Base-by-base conservation (phyloP, 2,113 vertebrate genomes). In the Hippopotamus amphibius region DNA sequence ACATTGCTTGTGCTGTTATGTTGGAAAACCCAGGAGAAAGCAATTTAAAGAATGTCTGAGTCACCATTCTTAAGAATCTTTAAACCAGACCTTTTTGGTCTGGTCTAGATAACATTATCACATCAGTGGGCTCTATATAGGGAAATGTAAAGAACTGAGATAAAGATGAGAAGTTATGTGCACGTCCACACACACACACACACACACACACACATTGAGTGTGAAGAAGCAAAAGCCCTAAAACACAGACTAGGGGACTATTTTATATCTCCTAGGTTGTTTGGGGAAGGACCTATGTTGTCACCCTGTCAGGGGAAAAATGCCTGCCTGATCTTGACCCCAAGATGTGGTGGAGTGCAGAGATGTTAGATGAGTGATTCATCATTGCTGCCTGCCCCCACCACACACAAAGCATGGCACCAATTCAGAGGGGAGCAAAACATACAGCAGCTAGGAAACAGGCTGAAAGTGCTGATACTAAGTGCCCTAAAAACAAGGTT, bases 181-280 rank as follows among this genome's bases (percentile, higher is more conserved):
- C 1, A 13, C 1, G 4, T 4, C 13, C 22, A 11, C 26, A 14
- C 12, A 24, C 1, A 41, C 5, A 33, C 22, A 65, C 11, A 48
- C 24, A 74, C 28, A 28, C 43, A 74, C 24, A 76, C 72, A 53
- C 3, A 46, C 15, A 48, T 1, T 21, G 30, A 55, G 9, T 90
- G 53, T 79, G 14, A 90, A 65, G 46, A 86, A 74, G 22, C 37
- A 55, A 90, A 53, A 77, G 2, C 22, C 10, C 8, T 59, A 37
- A 48, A 71, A 66, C 24, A 28, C 46, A 74, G 24, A 41, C 1
- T 41, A 15, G 24, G 37, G 57, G 26, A 61, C 61, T 43, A 82
- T 82, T 61, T 57, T 41, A 55, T 80, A 8, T 46, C 2, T 86
- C 26, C 16, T 80, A 46, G 74, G 21, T 33, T 69, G 17, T 50